A percentile compares a stretch with the other conserved stretches of the same genome.
phyloP scores from a whole-genome alignment of 2,113 vertebrate species.

The Sminthopsis crassicaudata region DNA sequence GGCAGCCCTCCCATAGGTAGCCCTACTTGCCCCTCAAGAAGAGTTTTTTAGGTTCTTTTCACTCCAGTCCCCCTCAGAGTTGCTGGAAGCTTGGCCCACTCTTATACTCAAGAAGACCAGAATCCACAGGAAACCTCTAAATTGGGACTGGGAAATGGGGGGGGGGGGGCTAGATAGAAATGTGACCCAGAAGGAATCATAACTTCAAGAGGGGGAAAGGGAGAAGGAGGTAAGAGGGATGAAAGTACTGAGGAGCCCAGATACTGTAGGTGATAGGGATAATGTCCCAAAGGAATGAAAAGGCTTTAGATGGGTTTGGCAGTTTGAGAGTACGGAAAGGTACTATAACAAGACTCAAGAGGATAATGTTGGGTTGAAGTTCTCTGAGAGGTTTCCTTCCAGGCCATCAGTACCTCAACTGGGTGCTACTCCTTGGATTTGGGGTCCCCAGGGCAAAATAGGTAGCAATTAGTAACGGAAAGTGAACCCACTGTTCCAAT shows the following conservation, averaged over 20 bases:
- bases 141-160: too few species aligned
- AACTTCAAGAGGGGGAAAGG: neutral
- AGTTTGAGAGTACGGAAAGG: neutral
- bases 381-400: neutral
- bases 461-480: neutral
- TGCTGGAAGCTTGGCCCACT: neutral
- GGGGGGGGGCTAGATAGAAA: too few species aligned
- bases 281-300: neutral
- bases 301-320: neutral
- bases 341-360: neutral
- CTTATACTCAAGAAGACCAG: neutral
- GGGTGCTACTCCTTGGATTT: neutral
- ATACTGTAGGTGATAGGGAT: neutral
- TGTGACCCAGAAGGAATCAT: neutral
- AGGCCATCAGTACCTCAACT: neutral
- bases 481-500: neutral
- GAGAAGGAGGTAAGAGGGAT: neutral
- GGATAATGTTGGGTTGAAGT: neutral
- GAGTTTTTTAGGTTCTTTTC: neutral
- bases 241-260: neutral
- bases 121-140: neutral
- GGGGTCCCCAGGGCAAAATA: neutral
- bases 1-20: neutral
- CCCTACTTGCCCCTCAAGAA: neutral
- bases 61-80: neutral